Percentiles rank a stretch among this genome's conserved stretches.
Conservation (phyloP, 2,888 invertebrate species). For the Apocheima hispidaria region DNA sequence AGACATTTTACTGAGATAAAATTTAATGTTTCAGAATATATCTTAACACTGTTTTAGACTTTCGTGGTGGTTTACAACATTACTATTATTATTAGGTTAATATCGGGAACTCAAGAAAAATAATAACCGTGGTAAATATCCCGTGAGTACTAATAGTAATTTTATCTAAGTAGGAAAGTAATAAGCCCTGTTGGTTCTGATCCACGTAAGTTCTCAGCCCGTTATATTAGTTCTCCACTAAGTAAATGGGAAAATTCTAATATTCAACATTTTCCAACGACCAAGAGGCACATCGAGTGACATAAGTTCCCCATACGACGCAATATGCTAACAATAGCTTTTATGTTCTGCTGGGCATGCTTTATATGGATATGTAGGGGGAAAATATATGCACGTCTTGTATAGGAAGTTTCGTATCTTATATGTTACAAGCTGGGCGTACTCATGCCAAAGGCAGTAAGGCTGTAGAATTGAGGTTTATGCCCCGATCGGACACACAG, state of each 20-base stretch:
- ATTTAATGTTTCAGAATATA: too few species aligned
- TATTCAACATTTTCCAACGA: neutral
- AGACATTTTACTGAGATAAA: too few species aligned
- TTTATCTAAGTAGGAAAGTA: too few species aligned
- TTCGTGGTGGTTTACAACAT: too few species aligned
- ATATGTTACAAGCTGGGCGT: constrained; percentile 10
- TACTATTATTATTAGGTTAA: too few species aligned
- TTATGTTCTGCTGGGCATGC: constrained; percentile 5
- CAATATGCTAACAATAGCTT: constrained; percentile 20
- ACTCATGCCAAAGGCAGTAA: constrained; percentile 19
- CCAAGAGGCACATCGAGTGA: constrained; percentile 8
- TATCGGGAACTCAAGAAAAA: too few species aligned
- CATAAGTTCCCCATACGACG: constrained; percentile 14
- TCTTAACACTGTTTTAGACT: too few species aligned
- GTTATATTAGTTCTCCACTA: too few species aligned
- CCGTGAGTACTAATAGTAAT: too few species aligned
- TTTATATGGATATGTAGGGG: constrained; percentile 1
- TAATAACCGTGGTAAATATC: too few species aligned
- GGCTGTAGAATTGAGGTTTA: constrained; percentile 14
- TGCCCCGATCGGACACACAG: constrained; percentile 25
- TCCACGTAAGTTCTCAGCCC: too few species aligned
- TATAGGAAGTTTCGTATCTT: constrained; percentile 10
- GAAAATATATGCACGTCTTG: constrained; percentile 8
- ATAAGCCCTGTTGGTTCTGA: too few species aligned
- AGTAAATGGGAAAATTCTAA: neutral